Percentiles rank a stretch among this genome's conserved stretches.
Evolutionary conservation across 2,888 invertebrate genomes (phyloP).

Genomic region (Philhelius pedissequus): DNA sequence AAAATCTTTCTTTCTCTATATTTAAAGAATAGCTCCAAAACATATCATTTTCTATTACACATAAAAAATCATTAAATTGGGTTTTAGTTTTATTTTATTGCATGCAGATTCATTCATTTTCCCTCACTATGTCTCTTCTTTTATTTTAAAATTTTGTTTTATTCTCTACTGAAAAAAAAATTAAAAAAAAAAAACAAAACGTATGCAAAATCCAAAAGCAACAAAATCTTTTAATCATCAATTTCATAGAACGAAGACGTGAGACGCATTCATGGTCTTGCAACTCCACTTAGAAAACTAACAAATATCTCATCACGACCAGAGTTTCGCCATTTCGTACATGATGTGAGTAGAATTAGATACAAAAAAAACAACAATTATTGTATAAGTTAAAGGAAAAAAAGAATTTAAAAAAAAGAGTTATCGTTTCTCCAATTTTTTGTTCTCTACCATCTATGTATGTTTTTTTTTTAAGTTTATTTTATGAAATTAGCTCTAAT

Average conservation of each 20-base stretch:
- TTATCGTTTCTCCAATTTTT: conserved; percentile 25
- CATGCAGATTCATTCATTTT: conserved; percentile 48
- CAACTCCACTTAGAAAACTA: conserved; percentile 79
- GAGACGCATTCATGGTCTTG: conserved; percentile 79
- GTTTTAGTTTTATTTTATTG: conserved; percentile 30
- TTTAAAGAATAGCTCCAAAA: conserved; percentile 54
- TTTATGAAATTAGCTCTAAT: not conserved
- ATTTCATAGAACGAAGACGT: conserved; percentile 79
- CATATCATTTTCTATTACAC: conserved; percentile 44
- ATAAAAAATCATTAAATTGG: conserved; percentile 31
- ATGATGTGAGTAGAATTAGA: conserved; percentile 79
- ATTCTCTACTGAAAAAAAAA: conserved; percentile 69
- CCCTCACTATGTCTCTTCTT: conserved; percentile 15
- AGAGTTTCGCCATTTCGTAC: conserved; percentile 79
- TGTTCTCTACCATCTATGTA: not conserved
- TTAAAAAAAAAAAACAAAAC: conserved; percentile 60
- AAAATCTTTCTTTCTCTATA: conserved; percentile 44
- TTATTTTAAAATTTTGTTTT: conserved; percentile 18
- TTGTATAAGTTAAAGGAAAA: conserved; percentile 9
- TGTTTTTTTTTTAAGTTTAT: not conserved
- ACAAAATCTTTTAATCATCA: conserved; percentile 70
- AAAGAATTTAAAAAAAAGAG: conserved; percentile 4
- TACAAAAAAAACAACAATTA: conserved; percentile 13
- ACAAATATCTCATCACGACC: conserved; percentile 79
- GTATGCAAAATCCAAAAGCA: conserved; percentile 48